These are phyloP conservation scores for Gisinianus flammeolus DNA, from an alignment of 2,888 invertebrate species.

Conservation along the genomic window DNA sequence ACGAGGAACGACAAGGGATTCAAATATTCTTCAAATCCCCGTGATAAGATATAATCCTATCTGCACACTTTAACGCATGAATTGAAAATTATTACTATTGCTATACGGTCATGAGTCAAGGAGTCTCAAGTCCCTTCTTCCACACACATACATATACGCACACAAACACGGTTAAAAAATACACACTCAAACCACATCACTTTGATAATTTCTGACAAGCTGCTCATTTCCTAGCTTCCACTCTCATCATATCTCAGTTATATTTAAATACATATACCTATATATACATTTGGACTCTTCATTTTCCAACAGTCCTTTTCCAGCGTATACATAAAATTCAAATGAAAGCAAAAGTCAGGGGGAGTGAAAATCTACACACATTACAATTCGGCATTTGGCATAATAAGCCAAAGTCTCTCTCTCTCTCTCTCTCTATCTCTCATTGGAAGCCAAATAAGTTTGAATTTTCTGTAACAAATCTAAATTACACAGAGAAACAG, in stretches of 20 bases:
- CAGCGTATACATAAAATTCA: too few species aligned
- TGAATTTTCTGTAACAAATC: neutral
- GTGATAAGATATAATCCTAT: conserved; percentile 33
- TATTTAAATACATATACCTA: too few species aligned
- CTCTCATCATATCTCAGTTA: neutral
- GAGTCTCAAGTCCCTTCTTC: neutral
- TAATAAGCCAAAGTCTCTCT: neutral
- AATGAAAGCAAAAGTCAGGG: too few species aligned
- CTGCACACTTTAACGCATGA: conserved; percentile 34
- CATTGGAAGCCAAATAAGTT: too few species aligned
- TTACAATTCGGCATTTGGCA: too few species aligned
- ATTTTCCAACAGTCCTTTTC: neutral
- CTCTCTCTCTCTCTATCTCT: neutral
- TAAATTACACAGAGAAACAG: neutral
- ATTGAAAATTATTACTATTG: conserved; percentile 23
- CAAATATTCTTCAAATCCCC: neutral
- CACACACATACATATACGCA: neutral
- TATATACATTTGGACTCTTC: too few species aligned
- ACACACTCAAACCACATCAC: neutral
- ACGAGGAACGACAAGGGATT: conserved; percentile 6
- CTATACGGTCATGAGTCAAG: neutral
- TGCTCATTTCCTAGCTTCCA: neutral
- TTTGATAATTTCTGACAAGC: neutral
- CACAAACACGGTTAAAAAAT: neutral
- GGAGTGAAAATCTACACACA: too few species aligned